Evolutionary conservation across 2,797 vertebrate genomes (phyloP).

Genomic region (Semotilus atromaculatus): DNA sequence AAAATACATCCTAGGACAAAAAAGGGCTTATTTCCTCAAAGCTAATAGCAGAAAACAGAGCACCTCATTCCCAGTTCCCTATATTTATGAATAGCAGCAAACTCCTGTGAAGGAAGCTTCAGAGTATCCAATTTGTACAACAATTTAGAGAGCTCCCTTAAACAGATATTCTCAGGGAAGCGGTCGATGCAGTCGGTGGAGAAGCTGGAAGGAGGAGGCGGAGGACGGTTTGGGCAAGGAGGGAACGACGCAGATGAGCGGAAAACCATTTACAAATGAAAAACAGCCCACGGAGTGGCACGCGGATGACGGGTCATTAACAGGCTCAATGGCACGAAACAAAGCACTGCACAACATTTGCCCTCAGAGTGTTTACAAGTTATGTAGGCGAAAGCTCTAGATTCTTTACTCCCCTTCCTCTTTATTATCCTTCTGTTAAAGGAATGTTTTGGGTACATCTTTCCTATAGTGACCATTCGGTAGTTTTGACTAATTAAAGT

Average conservation of each 20-base stretch:
- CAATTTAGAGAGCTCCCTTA: constrained; percentile 22
- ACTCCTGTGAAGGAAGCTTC: background rate
- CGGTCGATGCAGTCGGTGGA: constrained; percentile 32
- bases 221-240: constrained; percentile 16
- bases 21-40: background rate
- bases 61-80: constrained; percentile 3
- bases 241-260: constrained; percentile 46
- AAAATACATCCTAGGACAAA: background rate
- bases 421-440: constrained; percentile 18
- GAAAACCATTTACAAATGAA: constrained; percentile 57
- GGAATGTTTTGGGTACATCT: background rate
- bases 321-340: constrained; percentile 56
- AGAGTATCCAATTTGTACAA: constrained; percentile 15
- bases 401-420: background rate
- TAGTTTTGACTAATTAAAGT: background rate
- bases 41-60: background rate
- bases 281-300: constrained; percentile 50
- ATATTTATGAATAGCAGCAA: background rate
- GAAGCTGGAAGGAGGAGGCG: constrained; percentile 17
- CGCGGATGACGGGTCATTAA: constrained; percentile 54
- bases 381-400: constrained; percentile 26
- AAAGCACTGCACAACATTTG: constrained; percentile 41
- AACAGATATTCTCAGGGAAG: background rate
- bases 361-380: constrained; percentile 60
- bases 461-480: background rate